Evolutionary conservation across 2,797 vertebrate genomes (phyloP), one percentile per base, ranked within the genome.

Genomic region (Lepilemur ruficaudatus): DNA sequence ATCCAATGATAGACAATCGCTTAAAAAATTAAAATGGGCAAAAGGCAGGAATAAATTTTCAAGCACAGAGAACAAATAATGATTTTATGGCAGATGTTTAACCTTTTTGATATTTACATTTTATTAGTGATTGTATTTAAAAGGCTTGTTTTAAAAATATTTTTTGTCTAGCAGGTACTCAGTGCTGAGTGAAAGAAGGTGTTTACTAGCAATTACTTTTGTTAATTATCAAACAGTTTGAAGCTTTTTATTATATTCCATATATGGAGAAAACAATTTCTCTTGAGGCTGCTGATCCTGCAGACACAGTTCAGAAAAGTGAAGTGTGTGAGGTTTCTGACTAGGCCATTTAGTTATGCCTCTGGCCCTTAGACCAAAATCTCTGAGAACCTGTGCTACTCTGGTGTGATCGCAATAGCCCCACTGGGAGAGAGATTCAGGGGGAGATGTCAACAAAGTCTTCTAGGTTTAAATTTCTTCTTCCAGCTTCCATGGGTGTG

Each of bases 101-200:
- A 73, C 52, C 69, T 82, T 70, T 89, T 86, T 96, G 85, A 38
- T 95, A 91, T 93, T 93, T 97, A 67, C 1, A 93, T 95, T 91
- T 95, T 48, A 92, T 83, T 95, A 76, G 48, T 92, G 52, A 93
- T 50, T 67, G 3, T n/a, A 91, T 87, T 85, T 61, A 86, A 82
- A 80, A 46, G 55, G n/a, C 22, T 82, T 89, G 13, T 69, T 90
- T 90, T 46, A 25, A 81, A 91, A 72, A 52, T 73, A 70, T 63
- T 91, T 88, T 73, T 91, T 76, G 79, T 73, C 41, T n/a, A 69
- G 22, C 5, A 96, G 50, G 18, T 80, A 91, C 12, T 78, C 63
- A 73, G 43, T 70, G 2, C 30, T 96, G 18, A 93, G 14, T 41
- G 35, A 82, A 90, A 91, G 25, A 91, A 73, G 38, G 1, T 82